Percentiles rank a stretch among this genome's conserved stretches.
Conservation (phyloP, 2,888 invertebrate genomes). For the Drosophila mulleri region DNA sequence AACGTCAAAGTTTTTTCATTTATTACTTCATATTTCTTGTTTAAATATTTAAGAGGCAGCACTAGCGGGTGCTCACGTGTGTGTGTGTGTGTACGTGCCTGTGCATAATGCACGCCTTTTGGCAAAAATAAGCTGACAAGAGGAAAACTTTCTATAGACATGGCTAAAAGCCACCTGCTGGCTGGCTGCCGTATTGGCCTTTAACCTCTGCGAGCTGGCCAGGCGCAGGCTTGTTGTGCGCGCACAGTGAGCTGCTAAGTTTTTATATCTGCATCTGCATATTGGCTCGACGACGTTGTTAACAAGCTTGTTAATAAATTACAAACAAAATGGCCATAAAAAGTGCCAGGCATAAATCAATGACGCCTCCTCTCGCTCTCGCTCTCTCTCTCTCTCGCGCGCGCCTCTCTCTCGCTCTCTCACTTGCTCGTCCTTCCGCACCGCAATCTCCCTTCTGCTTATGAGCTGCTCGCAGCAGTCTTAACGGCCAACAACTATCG, state of each 20-base stretch:
- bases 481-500: slow-evolving; percentile 10
- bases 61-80: slow-evolving; percentile 2
- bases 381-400: background rate
- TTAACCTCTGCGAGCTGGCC: slow-evolving; percentile 65
- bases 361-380: slow-evolving; percentile 50
- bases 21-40: slow-evolving; percentile 44
- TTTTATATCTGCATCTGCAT: slow-evolving; percentile 63
- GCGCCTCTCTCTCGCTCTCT: background rate
- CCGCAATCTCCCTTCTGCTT: slow-evolving; percentile 12
- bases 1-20: slow-evolving; percentile 37
- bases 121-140: slow-evolving; percentile 16
- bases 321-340: slow-evolving; percentile 81
- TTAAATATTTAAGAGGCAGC: slow-evolving; percentile 73
- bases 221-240: slow-evolving; percentile 49
- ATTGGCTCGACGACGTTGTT: slow-evolving; percentile 69
- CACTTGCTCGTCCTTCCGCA: background rate
- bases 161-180: slow-evolving; percentile 72
- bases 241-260: slow-evolving; percentile 32
- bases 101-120: slow-evolving; percentile 54
- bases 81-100: slow-evolving; percentile 24
- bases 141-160: slow-evolving; percentile 76
- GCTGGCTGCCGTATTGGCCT: slow-evolving; percentile 68
- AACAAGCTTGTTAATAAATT: slow-evolving; percentile 82
- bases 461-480: slow-evolving; percentile 25
- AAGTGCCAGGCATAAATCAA: slow-evolving; percentile 80